Percentiles rank a stretch among this genome's conserved stretches.
phyloP scores from a whole-genome alignment of 2,797 vertebrate species.

The Miichthys miiuy region DNA sequence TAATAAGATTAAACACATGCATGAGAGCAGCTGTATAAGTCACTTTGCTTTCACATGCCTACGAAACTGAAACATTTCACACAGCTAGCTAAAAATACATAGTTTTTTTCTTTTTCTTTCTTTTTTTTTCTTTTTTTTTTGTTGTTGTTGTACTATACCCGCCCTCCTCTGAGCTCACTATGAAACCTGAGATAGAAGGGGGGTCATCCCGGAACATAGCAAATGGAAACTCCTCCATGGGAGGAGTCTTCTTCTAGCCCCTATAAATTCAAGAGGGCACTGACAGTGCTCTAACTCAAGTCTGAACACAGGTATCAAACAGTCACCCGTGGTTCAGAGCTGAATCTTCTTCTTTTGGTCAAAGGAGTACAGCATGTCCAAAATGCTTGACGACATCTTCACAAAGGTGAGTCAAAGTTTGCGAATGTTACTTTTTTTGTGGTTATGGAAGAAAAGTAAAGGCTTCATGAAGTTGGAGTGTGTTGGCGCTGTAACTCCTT shows the following conservation, averaged over 20 bases:
- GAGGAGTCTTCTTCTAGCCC: constrained; percentile 5
- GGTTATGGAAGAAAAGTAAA: constrained; percentile 39
- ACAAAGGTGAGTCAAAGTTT: constrained; percentile 76
- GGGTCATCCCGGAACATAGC: constrained; percentile 76
- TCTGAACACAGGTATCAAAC: constrained; percentile 53
- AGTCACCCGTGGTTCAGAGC: constrained; percentile 53
- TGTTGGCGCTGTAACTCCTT: neutral
- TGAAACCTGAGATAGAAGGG: constrained; percentile 72
- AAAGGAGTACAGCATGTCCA: constrained; percentile 84
- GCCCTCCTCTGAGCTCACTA: constrained; percentile 67
- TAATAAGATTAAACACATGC: constrained; percentile 22
- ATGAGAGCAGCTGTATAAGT: constrained; percentile 58
- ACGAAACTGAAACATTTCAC: constrained; percentile 78
- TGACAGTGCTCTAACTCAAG: constrained; percentile 17
- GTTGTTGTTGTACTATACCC: constrained; percentile 44
- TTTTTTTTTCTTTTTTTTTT: constrained; percentile 34
- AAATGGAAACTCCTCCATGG: constrained; percentile 66
- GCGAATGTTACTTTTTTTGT: neutral
- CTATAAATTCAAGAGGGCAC: constrained; percentile 25
- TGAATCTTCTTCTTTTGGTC: constrained; percentile 42
- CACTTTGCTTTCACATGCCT: constrained; percentile 60
- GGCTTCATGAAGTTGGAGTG: constrained; percentile 10
- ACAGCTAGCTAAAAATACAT: constrained; percentile 76
- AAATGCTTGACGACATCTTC: constrained; percentile 82
- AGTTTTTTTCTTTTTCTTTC: constrained; percentile 47